These are phyloP conservation scores for Lepidurus apus DNA, from an alignment of 1,140 invertebrate species.

Conservation along the genomic window DNA sequence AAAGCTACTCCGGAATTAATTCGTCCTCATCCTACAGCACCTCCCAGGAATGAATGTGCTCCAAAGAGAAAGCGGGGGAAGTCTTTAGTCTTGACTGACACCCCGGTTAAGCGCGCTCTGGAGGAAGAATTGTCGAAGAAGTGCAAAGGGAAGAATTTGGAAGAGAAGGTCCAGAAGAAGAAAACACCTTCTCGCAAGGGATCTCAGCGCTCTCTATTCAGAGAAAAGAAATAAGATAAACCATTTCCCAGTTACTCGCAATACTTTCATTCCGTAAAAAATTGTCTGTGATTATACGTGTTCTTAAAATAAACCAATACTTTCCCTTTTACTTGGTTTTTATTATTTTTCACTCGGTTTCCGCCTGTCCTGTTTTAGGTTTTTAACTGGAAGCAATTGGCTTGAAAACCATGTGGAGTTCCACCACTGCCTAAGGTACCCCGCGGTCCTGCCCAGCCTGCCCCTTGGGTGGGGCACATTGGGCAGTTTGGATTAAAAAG, in stretches of 20 bases:
- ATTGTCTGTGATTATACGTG: background rate
- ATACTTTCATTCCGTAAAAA: background rate
- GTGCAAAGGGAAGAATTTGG: background rate
- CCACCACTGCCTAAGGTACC: background rate
- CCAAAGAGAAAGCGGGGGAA: constrained; percentile 7
- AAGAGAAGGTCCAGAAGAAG: background rate
- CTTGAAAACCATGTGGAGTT: background rate
- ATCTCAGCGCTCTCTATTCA: background rate
- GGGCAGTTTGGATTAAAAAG: too few relatives aligned
- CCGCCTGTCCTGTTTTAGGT: background rate
- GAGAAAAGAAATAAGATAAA: background rate
- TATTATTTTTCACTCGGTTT: background rate
- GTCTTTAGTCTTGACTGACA: constrained; percentile 9
- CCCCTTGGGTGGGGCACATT: too few relatives aligned
- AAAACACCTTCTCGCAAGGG: background rate
- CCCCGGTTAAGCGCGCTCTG: background rate
- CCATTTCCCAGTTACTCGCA: background rate
- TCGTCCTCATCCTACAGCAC: constrained; percentile 10
- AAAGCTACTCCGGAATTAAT: background rate
- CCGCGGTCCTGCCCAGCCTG: too few relatives aligned
- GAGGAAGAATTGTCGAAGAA: constrained; percentile 11
- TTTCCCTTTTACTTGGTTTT: background rate
- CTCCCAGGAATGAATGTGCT: background rate
- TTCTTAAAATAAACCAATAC: background rate
- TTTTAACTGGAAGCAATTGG: background rate